Evolutionary conservation across 2,888 invertebrate genomes (phyloP).

Genomic region (Himalopsyche anomala): DNA sequence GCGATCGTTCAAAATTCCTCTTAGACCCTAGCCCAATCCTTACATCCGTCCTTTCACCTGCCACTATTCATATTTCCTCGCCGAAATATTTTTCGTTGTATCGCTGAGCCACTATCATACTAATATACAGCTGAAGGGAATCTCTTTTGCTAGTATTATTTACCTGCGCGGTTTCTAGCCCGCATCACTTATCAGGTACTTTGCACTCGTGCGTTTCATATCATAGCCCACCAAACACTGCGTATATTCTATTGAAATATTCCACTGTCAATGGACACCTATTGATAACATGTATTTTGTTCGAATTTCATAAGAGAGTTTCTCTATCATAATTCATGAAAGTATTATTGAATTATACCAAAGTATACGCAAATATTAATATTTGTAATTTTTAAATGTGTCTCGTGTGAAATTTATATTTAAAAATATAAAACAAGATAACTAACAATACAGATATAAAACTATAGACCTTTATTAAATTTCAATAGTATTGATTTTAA

Average conservation of each 20-base stretch:
- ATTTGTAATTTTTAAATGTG: too few species aligned
- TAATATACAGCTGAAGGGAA: conserved; percentile 8
- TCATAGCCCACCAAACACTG: conserved; percentile 6
- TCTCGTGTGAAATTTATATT: too few species aligned
- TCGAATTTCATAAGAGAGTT: too few species aligned
- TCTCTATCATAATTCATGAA: not conserved
- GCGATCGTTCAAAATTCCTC: conserved; percentile 49
- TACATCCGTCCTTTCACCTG: conserved; percentile 26
- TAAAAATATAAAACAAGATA: too few species aligned
- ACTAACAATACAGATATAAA: too few species aligned
- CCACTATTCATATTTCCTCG: conserved; percentile 45
- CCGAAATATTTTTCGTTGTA: conserved; percentile 1
- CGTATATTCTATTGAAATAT: conserved; percentile 19
- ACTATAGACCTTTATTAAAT: too few species aligned
- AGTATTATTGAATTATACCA: not conserved
- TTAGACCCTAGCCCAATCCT: conserved; percentile 44
- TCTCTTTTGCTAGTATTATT: not conserved
- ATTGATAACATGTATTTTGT: not conserved
- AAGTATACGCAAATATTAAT: too few species aligned
- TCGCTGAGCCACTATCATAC: not conserved
- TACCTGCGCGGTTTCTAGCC: not conserved
- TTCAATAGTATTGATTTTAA: too few species aligned
- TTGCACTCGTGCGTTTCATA: conserved; percentile 26
- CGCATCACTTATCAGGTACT: conserved; percentile 24
- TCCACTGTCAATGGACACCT: not conserved